Percentiles rank a stretch among this genome's conserved stretches.
Conservation (phyloP, 2,113 vertebrate genomes). For the Danionella cerebrum region DNA sequence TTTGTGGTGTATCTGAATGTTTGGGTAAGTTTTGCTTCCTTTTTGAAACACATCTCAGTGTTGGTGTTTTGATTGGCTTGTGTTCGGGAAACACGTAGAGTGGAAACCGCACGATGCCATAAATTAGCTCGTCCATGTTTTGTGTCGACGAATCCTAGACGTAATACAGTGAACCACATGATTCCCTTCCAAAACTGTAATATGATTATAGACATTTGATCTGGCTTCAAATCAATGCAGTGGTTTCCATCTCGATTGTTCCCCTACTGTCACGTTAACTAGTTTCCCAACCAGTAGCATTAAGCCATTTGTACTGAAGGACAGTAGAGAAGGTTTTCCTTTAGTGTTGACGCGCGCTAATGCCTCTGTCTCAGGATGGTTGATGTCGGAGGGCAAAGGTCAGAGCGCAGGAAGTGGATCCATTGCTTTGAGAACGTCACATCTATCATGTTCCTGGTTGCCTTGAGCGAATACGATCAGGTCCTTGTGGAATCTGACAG, state of each 20-base stretch:
- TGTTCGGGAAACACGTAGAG: not conserved
- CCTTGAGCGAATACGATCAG: constrained; percentile 97
- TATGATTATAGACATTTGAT: constrained; percentile 4
- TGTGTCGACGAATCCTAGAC: not conserved
- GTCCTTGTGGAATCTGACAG: constrained; percentile 98
- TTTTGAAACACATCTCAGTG: not conserved
- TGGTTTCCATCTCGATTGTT: not conserved
- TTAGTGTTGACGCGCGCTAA: not conserved
- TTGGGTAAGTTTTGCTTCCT: constrained; percentile 1
- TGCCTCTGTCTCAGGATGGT: constrained; percentile 78
- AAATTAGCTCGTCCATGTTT: not conserved
- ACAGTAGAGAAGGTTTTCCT: too few species aligned
- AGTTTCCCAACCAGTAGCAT: too few species aligned
- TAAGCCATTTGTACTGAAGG: too few species aligned
- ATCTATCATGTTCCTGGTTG: constrained; percentile 98
- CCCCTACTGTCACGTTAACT: not conserved
- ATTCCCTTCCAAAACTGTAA: not conserved
- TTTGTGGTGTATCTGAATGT: not conserved
- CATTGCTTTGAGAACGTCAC: constrained; percentile 99
- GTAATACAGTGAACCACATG: not conserved
- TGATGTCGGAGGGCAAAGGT: constrained; percentile 94
- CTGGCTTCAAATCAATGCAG: not conserved
- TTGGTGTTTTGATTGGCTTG: not conserved
- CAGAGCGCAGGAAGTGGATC: constrained; percentile 98
- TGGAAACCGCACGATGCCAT: not conserved